Evolutionary conservation across 2,113 vertebrate species (phyloP), one percentile per base, ranked within the genome.

Genomic region (Rhynchomys soricoides): DNA sequence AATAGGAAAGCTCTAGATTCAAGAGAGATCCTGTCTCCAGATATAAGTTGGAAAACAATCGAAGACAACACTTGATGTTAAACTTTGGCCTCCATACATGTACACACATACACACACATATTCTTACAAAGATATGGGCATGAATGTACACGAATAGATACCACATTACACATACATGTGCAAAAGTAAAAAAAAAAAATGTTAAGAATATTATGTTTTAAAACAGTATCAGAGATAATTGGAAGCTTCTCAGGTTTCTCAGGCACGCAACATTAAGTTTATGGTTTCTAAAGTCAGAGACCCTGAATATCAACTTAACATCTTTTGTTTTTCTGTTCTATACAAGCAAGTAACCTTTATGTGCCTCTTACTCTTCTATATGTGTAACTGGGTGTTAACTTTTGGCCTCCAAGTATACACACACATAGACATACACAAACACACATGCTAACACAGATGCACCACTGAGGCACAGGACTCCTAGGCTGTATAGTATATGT

Each of bases 161-260:
- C 0, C 17, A 52, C 31, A 79, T 16, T 50, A n/a, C 48, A 34
- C 48, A 79, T 37, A 78, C 17, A 40, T 15, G n/a, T 40, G n/a
- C 21, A 40, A 59, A 50, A 62, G 15, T 24, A 24, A 57, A 40
- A 62, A 43, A 4, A 24, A 57, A 40, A 62, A 43, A 4, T 94
- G 48, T 77, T 93, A 86, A 89, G 94, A 77, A 78, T 59, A 24
- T 55, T 68, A 86, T 75, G 86, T 86, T 78, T 77, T 50, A 73
- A 43, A 94, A 50, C 19, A 93, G 75, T 71, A 59, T 86, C 86
- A 82, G 31, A 91, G n/a, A 92, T 77, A n/a, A 57, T 90, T 90
- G 19, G 78, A 57, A 55, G 87, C 90, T n/a, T 74, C 78, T 92
- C 37, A 89, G 43, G 24, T 55, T 55, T 55, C 52, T 55, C 15